These are phyloP conservation scores for Ladona fulva DNA, from an alignment of 1,140 invertebrate species.

Conservation along the genomic window DNA sequence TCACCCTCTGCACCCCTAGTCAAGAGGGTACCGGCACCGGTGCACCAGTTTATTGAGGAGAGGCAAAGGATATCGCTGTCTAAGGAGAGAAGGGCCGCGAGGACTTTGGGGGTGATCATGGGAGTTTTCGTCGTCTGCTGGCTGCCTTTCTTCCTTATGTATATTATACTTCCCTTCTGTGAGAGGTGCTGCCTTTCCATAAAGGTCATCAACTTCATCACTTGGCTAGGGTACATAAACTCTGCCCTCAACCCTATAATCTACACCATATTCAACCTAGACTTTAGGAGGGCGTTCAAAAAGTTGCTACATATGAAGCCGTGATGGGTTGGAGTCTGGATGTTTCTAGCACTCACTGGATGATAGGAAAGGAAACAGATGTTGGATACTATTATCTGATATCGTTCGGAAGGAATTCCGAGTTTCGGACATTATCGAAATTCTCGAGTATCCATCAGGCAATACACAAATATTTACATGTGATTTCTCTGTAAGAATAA, in stretches of 20 bases:
- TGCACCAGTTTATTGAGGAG: slow-evolving; percentile 87
- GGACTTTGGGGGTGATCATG: slow-evolving; percentile 89
- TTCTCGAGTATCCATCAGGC: no score
- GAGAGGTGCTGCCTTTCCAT: slow-evolving; percentile 59
- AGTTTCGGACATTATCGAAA: no score
- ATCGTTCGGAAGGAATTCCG: no score
- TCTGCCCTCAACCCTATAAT: slow-evolving; percentile 95
- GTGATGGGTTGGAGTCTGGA: background rate
- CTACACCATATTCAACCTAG: slow-evolving; percentile 95
- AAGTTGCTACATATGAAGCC: slow-evolving; percentile 58
- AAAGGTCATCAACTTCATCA: slow-evolving; percentile 77
- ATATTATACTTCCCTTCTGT: slow-evolving; percentile 85
- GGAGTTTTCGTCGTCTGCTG: slow-evolving; percentile 93
- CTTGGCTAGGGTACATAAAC: slow-evolving; percentile 97
- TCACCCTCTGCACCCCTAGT: slow-evolving; percentile 28
- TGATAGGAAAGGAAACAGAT: no score
- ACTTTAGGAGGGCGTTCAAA: slow-evolving; percentile 90
- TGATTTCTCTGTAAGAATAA: no score
- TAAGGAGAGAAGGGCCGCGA: slow-evolving; percentile 81
- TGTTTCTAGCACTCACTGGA: no score
- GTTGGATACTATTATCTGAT: no score
- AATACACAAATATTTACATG: no score
- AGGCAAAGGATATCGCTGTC: slow-evolving; percentile 87
- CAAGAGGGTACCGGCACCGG: slow-evolving; percentile 38
- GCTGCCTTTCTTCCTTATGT: slow-evolving; percentile 94